Evolutionary conservation across 2,113 vertebrate genomes (phyloP).

Genomic region (Limanda limanda): DNA sequence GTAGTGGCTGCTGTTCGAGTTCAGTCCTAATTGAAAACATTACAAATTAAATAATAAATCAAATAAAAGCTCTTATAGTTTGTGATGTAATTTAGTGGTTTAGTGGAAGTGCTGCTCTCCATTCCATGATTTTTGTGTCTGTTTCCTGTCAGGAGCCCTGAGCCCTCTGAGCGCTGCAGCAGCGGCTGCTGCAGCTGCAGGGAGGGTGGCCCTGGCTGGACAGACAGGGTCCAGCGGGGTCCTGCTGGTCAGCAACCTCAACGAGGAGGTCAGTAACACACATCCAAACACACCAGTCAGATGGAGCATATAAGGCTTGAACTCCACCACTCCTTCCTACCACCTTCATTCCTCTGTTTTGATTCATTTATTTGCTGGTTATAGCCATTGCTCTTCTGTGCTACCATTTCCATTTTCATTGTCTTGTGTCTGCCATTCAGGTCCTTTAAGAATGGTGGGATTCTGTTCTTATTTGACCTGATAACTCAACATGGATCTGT

Average conservation of each 20-base stretch:
- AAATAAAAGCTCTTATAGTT: neutral
- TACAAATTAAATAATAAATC: too few species aligned
- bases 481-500: neutral
- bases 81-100: neutral
- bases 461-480: neutral
- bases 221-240: constrained; percentile 91
- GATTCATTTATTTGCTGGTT: constrained; percentile 3
- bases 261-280: constrained; percentile 93
- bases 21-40: neutral
- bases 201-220: constrained; percentile 93
- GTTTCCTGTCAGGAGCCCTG: constrained; percentile 86
- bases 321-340: constrained; percentile 9
- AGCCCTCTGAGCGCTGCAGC: constrained; percentile 94
- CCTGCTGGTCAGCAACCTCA: constrained; percentile 98
- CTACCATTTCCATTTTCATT: constrained; percentile 22
- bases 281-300: constrained; percentile 17
- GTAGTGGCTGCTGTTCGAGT: neutral
- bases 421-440: constrained; percentile 18
- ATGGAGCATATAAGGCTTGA: constrained; percentile 19
- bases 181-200: constrained; percentile 92
- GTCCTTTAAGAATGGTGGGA: neutral
- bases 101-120: constrained; percentile 27
- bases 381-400: constrained; percentile 16
- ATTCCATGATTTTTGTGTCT: constrained; percentile 75
- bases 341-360: constrained; percentile 20